Conservation (phyloP, 2,797 vertebrate species). For the Orientallactaga sibirica region DNA sequence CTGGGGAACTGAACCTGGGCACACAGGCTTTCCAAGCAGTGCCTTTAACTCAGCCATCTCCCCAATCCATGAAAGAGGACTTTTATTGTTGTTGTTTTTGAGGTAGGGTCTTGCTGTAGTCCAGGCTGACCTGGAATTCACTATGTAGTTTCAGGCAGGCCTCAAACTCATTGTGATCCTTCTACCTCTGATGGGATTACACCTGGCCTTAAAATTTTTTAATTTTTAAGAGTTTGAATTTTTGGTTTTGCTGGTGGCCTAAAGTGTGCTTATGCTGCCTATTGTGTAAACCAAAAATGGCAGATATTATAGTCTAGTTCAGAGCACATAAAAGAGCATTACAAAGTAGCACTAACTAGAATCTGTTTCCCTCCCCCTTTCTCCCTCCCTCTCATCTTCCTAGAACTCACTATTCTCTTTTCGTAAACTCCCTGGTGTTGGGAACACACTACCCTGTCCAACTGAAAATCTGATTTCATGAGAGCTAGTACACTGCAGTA, state of each 20-base stretch:
- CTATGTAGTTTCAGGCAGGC: too few relatives aligned
- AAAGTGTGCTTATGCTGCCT: slow-evolving; percentile 35
- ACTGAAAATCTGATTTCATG: not conserved
- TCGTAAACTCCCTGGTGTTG: not conserved
- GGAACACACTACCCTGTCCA: not conserved
- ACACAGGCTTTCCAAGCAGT: not conserved
- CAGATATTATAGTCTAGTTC: slow-evolving; percentile 30
- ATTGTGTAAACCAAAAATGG: slow-evolving; percentile 46
- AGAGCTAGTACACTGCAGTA: slow-evolving; percentile 35
- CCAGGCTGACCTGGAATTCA: too few relatives aligned
- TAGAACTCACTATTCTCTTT: not conserved
- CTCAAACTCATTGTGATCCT: too few relatives aligned
- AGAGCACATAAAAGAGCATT: slow-evolving; percentile 5
- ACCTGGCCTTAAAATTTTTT: slow-evolving; percentile 19
- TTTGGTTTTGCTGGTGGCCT: slow-evolving; percentile 37
- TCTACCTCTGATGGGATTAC: too few relatives aligned
- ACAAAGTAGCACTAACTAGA: not conserved
- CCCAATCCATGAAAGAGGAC: not conserved
- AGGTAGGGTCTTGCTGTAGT: too few relatives aligned
- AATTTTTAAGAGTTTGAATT: not conserved
- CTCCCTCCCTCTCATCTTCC: too few relatives aligned
- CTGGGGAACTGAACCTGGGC: not conserved
- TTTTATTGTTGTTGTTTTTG: too few relatives aligned
- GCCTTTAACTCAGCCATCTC: not conserved
- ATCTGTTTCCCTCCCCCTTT: not conserved